Conservation (phyloP, 1,140 invertebrate species). For the Linepithema humile region DNA sequence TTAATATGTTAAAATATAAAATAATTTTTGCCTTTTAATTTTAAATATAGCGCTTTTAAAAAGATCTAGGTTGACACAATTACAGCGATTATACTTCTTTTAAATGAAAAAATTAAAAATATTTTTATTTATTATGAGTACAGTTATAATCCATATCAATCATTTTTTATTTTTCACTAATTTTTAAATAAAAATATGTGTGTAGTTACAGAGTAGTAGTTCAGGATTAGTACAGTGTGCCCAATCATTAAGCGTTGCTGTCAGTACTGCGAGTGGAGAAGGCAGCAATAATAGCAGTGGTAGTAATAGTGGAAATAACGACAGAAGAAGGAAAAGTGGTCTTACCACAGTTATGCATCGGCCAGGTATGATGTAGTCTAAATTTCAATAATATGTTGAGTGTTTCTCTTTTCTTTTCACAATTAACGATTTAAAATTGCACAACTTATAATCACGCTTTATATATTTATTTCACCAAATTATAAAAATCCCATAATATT, state of each 20-base stretch:
- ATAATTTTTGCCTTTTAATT: no score
- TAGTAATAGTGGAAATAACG: slow-evolving; percentile 79
- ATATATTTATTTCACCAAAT: slow-evolving; percentile 5
- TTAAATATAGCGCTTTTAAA: no score
- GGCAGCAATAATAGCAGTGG: slow-evolving; percentile 82
- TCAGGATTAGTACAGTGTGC: slow-evolving; percentile 84
- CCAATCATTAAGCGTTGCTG: slow-evolving; percentile 81
- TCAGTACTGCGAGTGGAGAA: slow-evolving; percentile 79
- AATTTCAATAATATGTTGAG: slow-evolving; percentile 34
- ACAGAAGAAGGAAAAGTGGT: slow-evolving; percentile 90
- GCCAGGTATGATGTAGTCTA: slow-evolving; percentile 87
- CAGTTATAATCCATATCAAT: no score
- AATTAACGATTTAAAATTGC: slow-evolving; percentile 7
- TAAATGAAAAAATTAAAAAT: no score
- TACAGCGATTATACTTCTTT: no score
- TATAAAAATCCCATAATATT: no score
- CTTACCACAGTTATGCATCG: slow-evolving; percentile 93
- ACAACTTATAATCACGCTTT: slow-evolving; percentile 35
- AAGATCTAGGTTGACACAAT: no score
- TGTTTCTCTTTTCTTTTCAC: slow-evolving; percentile 1
- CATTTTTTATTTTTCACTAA: no score
- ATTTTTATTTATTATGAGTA: no score
- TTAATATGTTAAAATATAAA: no score
- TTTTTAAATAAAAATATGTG: no score
- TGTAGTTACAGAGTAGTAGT: slow-evolving; percentile 82